These are phyloP conservation scores for Campoplex capitator DNA, from an alignment of 2,888 invertebrate genomes.

Conservation along the genomic window DNA sequence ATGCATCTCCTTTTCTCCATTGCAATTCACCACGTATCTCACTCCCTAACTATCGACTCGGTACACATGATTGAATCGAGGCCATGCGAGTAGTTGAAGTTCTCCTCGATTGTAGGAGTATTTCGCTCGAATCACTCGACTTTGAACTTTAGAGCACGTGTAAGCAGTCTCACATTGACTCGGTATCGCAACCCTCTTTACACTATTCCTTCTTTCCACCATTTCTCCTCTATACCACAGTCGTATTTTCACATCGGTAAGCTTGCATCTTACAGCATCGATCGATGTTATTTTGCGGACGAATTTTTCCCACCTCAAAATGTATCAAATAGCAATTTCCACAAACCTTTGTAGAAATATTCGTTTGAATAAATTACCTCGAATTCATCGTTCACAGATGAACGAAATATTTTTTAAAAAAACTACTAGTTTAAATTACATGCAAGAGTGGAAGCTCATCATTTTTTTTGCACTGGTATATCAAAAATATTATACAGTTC, in stretches of 20 bases:
- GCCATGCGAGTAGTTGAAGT: constrained; percentile 24
- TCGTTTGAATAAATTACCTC: neutral
- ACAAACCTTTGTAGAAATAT: neutral
- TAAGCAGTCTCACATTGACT: neutral
- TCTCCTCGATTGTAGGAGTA: constrained; percentile 16
- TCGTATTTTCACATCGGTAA: constrained; percentile 21
- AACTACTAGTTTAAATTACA: neutral
- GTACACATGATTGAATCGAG: constrained; percentile 36
- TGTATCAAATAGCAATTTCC: constrained; percentile 12
- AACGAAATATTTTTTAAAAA: neutral
- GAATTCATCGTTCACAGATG: neutral
- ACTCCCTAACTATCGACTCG: constrained; percentile 45
- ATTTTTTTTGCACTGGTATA: neutral
- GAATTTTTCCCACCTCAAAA: neutral
- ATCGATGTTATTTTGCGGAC: neutral
- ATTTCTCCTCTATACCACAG: neutral
- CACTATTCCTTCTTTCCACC: constrained; percentile 10
- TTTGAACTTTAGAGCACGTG: constrained; percentile 35
- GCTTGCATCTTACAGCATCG: neutral
- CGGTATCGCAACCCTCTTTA: neutral
- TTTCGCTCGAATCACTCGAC: constrained; percentile 38
- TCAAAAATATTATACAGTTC: neutral
- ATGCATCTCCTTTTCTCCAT: constrained; percentile 13
- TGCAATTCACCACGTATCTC: constrained; percentile 31
- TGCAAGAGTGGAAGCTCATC: too few relatives aligned